Conservation (phyloP, 2,888 invertebrate genomes). For the Ectemnius cavifrons region DNA sequence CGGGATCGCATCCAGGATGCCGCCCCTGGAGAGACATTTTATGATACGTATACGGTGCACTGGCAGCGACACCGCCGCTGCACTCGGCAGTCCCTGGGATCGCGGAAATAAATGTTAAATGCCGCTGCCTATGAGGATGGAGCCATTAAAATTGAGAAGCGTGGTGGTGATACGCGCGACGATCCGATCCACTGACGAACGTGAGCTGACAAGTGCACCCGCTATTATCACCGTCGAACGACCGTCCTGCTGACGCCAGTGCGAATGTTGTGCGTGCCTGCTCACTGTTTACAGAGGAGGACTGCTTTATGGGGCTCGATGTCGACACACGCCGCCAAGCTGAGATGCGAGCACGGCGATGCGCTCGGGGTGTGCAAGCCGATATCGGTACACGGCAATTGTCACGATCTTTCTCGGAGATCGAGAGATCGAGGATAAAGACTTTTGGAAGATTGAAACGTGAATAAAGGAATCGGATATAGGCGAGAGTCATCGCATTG, state of each 20-base stretch:
- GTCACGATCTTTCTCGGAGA: not conserved
- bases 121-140: constrained; percentile 34
- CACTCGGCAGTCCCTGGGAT: constrained; percentile 6
- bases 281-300: constrained; percentile 52
- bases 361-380: constrained; percentile 25
- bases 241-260: constrained; percentile 15
- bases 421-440: constrained; percentile 18
- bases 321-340: constrained; percentile 21
- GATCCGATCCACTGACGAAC: constrained; percentile 10
- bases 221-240: constrained; percentile 1
- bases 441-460: not conserved
- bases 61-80: constrained; percentile 16
- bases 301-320: constrained; percentile 20
- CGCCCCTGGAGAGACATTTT: constrained; percentile 59
- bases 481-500: not conserved
- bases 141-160: constrained; percentile 41
- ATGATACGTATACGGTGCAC: constrained; percentile 33
- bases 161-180: constrained; percentile 24
- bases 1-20: constrained; percentile 43
- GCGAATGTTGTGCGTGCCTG: constrained; percentile 46
- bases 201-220: constrained; percentile 35
- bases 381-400: not conserved
- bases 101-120: constrained; percentile 45
- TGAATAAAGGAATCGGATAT: not conserved
- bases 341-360: constrained; percentile 20